Conservation (phyloP, 2,113 vertebrate genomes). For the Limnothrissa miodon region DNA sequence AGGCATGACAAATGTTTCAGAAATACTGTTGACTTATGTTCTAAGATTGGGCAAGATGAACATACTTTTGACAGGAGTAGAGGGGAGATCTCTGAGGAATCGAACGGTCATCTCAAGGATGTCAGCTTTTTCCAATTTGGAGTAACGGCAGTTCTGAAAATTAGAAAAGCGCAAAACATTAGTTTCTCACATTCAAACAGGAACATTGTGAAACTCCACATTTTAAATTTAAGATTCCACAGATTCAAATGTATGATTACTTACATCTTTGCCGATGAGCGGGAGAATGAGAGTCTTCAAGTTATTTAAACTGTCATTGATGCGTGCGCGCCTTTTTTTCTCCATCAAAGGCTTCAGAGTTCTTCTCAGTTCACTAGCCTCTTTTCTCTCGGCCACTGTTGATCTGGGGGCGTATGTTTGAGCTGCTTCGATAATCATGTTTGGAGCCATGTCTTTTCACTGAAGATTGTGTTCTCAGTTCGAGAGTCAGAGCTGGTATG, state of each 20-base stretch:
- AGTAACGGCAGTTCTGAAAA: constrained; percentile 73
- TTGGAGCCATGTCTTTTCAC: constrained; percentile 57
- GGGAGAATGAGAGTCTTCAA: constrained; percentile 82
- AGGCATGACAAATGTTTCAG: not conserved
- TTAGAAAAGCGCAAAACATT: constrained; percentile 16
- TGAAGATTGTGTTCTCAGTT: constrained; percentile 40
- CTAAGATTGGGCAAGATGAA: not conserved
- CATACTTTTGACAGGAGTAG: constrained; percentile 67
- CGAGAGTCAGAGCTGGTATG: constrained; percentile 25
- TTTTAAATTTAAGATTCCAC: not conserved
- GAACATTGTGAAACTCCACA: not conserved
- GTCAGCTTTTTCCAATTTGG: constrained; percentile 89
- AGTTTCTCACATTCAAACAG: not conserved
- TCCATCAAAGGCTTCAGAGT: constrained; percentile 84
- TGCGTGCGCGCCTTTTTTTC: constrained; percentile 79
- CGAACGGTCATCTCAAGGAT: constrained; percentile 89
- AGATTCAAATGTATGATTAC: constrained; percentile 44
- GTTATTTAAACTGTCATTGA: constrained; percentile 81
- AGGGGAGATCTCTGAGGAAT: constrained; percentile 78
- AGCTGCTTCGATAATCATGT: constrained; percentile 38
- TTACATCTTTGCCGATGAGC: constrained; percentile 82
- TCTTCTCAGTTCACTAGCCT: constrained; percentile 77
- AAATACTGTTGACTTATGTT: not conserved
- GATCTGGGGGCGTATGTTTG: constrained; percentile 53
- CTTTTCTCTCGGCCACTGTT: constrained; percentile 74